Conservation (phyloP, 1,140 invertebrate species). For the Ylistrum balloti region DNA sequence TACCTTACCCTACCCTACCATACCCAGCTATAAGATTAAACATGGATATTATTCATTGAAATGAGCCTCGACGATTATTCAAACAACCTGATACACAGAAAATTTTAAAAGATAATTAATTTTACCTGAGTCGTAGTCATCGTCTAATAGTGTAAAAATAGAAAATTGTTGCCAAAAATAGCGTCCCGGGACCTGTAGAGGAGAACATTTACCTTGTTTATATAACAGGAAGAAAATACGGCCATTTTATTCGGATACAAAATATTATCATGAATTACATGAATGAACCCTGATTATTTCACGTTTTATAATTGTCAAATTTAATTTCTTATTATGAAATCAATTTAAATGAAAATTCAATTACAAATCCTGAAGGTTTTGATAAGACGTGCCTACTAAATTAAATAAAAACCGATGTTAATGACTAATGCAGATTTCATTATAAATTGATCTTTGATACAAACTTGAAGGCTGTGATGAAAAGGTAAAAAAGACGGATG, state of each 20-base stretch:
- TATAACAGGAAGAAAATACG: not conserved
- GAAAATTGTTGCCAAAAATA: not conserved
- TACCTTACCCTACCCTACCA: too few relatives aligned
- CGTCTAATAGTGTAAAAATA: not conserved
- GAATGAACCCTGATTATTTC: not conserved
- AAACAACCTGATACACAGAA: not conserved
- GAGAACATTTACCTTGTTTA: not conserved
- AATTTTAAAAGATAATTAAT: too few relatives aligned
- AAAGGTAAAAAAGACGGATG: not conserved
- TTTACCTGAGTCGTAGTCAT: too few relatives aligned
- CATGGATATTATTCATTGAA: too few relatives aligned
- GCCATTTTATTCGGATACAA: not conserved
- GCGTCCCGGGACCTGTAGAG: not conserved
- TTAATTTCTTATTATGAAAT: not conserved
- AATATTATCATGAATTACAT: not conserved
- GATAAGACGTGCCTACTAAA: not conserved
- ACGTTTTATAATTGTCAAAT: not conserved
- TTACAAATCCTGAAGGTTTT: not conserved
- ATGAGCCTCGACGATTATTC: not conserved
- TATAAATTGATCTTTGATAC: conserved; percentile 17
- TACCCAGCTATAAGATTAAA: too few relatives aligned
- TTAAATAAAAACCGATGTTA: not conserved
- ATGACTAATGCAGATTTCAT: not conserved
- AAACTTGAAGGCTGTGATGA: not conserved
- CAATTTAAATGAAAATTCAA: not conserved